Conservation (phyloP, 1,140 invertebrate genomes). For the Drosophila lacteicornis region DNA sequence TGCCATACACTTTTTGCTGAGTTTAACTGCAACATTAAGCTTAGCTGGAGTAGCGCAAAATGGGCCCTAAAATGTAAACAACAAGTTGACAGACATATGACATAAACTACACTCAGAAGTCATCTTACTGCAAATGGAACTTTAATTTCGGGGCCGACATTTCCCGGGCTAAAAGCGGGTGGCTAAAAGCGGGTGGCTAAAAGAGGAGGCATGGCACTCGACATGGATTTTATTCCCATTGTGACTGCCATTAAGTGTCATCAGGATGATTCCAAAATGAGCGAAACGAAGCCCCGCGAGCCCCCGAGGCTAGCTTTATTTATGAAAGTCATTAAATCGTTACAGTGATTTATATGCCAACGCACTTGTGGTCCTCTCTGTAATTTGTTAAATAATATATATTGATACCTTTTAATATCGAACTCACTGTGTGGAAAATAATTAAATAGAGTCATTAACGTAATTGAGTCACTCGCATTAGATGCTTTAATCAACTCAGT, state of each 20-base stretch:
- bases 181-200: not conserved
- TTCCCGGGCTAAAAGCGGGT: conserved; percentile 1
- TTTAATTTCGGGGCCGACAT: conserved; percentile 30
- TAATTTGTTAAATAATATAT: conserved; percentile 15
- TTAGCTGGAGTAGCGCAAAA: conserved; percentile 44
- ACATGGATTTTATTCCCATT: conserved; percentile 40
- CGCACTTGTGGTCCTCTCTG: not conserved
- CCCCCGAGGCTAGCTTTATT: conserved; percentile 26
- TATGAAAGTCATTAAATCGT: conserved; percentile 42
- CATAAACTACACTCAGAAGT: conserved; percentile 47
- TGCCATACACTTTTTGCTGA: conserved; percentile 39
- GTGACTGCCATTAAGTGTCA: conserved; percentile 39
- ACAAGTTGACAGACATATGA: conserved; percentile 45
- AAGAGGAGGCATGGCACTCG: conserved; percentile 1
- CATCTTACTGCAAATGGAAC: conserved; percentile 40
- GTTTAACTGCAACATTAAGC: conserved; percentile 44
- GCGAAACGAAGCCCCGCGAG: too few species aligned
- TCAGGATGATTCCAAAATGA: conserved; percentile 9
- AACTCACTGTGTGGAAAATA: not conserved
- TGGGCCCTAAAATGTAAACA: conserved; percentile 50
- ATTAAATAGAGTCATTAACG: conserved; percentile 2
- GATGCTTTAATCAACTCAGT: too few species aligned
- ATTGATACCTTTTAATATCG: not conserved
- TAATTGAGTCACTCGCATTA: not conserved
- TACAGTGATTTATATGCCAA: conserved; percentile 23